Evolutionary conservation across 37 sponge, comb jelly and placozoan genomes (phyloP), one percentile per base, ranked within the genome.

Genomic region (Ephydatia muelleri): DNA sequence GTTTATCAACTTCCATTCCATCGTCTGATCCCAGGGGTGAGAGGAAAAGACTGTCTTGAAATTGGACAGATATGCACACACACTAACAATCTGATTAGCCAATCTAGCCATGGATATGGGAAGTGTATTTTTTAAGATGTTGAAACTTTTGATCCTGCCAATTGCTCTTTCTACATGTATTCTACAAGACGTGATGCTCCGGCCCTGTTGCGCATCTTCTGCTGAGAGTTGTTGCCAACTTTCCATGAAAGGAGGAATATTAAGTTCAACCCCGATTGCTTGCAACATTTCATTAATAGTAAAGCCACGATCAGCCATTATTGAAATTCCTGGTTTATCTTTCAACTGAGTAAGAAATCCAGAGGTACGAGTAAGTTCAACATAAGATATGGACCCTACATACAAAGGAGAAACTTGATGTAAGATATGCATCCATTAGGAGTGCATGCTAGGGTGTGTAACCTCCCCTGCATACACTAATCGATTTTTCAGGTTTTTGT

Each of bases 101-200:
- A 88, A 3, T 49, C 79, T 72, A 49, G 81, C 72, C 78, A 91
- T 76, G 0, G 70, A 68, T 2, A 84, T 43, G 21, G 81, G 93
- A 28, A 91, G 71, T 29, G 76, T 82, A 65, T 48, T 76, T 39
- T 83, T 73, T 5, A 91, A 69, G 38, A 87, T 91, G 5, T 21
- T 39, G 48, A 83, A 91, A 31, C 34, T 66, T 76, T 89, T 89
- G 9, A 84, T 73, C 49, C 84, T 82, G 12, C 87, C 84, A n/a
- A 91, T 91, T 22, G 83, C 82, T 39, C 88, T 33, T 70, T 91
- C 92, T 34, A 91, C 92, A 71, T 91, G 89, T 5, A 91, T 91
- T 21, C 84, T 88, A 25, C 87, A 78, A 43, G 84, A 83, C 0
- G 87, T 81, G 47, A 91, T 91, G 27, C 78, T 70, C 16, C 87